phyloP scores from a whole-genome alignment of 2,113 vertebrate species.

The Phalacrocorax pelagicus region DNA sequence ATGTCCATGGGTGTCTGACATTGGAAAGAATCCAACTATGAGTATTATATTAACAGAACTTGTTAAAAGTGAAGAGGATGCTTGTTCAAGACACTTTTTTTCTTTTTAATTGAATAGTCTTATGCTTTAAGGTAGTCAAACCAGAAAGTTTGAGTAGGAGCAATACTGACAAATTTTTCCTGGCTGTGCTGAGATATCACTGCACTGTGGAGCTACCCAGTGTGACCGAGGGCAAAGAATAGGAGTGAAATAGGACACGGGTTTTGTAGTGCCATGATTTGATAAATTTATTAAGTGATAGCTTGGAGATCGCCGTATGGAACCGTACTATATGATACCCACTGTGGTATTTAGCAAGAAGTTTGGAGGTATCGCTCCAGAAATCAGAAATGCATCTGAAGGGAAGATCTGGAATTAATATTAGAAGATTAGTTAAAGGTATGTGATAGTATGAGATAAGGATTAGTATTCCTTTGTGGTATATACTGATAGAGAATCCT shows the following conservation, averaged over 20 bases:
- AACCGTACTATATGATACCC: background rate
- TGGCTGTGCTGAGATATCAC: background rate
- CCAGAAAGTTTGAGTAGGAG: background rate
- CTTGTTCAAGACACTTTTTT: background rate
- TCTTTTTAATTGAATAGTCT: background rate
- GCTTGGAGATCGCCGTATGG: background rate
- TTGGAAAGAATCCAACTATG: background rate
- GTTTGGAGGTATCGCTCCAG: background rate
- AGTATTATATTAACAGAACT: background rate
- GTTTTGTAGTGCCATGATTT: background rate
- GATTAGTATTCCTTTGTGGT: background rate
- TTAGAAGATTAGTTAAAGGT: background rate
- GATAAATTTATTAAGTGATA: background rate
- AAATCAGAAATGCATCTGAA: background rate
- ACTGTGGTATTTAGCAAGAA: background rate
- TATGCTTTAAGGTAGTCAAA: background rate
- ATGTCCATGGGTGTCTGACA: background rate
- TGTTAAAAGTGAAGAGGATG: background rate
- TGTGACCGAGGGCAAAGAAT: background rate
- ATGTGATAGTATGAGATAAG: background rate
- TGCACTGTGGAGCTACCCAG: background rate
- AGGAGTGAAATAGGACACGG: background rate
- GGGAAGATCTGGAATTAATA: background rate
- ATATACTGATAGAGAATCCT: background rate
- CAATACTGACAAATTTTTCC: background rate